A percentile compares a stretch with the other conserved stretches of the same genome.
phyloP scores from a whole-genome alignment of 2,888 invertebrate genomes.

The Dione vanillae region DNA sequence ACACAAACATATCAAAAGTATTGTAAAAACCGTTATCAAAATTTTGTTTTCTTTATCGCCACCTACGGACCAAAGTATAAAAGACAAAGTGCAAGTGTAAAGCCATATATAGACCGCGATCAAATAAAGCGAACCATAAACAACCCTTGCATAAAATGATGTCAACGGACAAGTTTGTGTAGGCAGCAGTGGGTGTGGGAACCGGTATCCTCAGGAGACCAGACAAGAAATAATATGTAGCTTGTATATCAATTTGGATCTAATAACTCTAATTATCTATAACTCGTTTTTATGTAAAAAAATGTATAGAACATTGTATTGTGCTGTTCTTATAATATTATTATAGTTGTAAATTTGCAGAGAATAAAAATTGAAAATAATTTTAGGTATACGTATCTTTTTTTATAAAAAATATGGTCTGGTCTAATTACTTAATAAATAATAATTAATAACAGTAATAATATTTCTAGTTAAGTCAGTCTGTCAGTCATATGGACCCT shows the following conservation, averaged over 20 bases:
- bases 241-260: slow-evolving; percentile 17
- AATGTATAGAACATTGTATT: neutral
- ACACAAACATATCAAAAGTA: neutral
- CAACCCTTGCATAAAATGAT: slow-evolving; percentile 41
- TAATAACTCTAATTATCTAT: slow-evolving; percentile 11
- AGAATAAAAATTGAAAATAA: too few relatives aligned
- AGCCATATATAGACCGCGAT: slow-evolving; percentile 16
- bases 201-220: slow-evolving; percentile 59
- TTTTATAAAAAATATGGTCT: too few relatives aligned
- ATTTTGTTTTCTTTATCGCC: neutral
- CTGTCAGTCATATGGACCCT: too few relatives aligned
- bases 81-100: slow-evolving; percentile 24
- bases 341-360: too few relatives aligned
- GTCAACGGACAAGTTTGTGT: slow-evolving; percentile 54
- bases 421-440: too few relatives aligned
- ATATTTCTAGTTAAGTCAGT: too few relatives aligned
- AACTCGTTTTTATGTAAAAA: neutral
- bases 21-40: slow-evolving; percentile 6
- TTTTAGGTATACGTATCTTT: too few relatives aligned
- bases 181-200: slow-evolving; percentile 70
- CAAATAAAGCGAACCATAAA: slow-evolving; percentile 27
- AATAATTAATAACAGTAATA: too few relatives aligned
- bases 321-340: too few relatives aligned
- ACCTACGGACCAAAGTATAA: slow-evolving; percentile 1
- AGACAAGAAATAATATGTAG: slow-evolving; percentile 7